Conservation (phyloP, 2,797 vertebrate genomes). For the Morus bassanus region DNA sequence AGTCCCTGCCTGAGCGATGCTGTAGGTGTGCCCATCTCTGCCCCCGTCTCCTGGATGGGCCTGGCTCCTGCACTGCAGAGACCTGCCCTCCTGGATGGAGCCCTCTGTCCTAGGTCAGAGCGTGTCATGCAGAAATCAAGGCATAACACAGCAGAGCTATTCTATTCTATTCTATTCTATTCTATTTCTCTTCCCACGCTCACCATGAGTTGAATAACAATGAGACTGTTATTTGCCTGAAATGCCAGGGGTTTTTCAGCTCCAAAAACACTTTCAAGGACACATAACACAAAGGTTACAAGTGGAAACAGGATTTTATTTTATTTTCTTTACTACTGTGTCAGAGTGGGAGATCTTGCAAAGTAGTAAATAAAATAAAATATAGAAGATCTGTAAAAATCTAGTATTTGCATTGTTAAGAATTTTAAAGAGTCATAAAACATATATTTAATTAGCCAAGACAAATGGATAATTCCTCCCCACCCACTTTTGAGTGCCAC, state of each 20-base stretch:
- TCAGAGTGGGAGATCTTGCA: not conserved
- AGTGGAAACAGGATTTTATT: not conserved
- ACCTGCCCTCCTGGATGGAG: not conserved
- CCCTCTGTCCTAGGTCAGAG: not conserved
- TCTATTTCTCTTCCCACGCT: not conserved
- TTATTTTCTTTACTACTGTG: no score
- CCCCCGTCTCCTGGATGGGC: not conserved
- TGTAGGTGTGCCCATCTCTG: not conserved
- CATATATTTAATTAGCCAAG: not conserved
- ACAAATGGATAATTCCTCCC: not conserved
- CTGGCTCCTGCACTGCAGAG: not conserved
- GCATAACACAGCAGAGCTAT: rapidly evolving
- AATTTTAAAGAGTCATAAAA: not conserved
- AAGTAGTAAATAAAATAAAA: no score
- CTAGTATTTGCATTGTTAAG: not conserved
- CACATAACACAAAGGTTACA: not conserved
- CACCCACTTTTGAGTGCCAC: not conserved
- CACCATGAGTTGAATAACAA: rapidly evolving
- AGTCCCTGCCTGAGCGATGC: not conserved
- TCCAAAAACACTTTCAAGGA: not conserved
- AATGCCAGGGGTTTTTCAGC: not conserved
- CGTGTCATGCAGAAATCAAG: rapidly evolving
- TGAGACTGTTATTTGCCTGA: not conserved
- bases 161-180: no score
- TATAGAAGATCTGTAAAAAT: not conserved